These are phyloP conservation scores for Amblyornis subalaris DNA, from an alignment of 2,113 vertebrate species.

Conservation along the genomic window DNA sequence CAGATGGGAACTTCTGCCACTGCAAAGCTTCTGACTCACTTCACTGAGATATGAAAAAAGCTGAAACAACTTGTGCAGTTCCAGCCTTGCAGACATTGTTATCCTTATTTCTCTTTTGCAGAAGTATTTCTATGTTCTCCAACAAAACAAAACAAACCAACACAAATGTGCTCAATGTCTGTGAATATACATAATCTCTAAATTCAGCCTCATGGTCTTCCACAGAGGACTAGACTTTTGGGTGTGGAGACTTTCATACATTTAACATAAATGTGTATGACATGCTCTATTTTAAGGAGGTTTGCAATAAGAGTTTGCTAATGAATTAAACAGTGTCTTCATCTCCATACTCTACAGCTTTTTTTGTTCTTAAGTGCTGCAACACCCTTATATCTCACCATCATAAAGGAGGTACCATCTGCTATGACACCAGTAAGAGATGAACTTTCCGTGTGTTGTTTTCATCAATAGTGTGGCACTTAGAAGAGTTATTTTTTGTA, in stretches of 20 bases:
- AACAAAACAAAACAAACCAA: neutral
- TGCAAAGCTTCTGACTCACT: neutral
- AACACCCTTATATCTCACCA: neutral
- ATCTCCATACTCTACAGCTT: neutral
- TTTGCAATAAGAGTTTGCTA: neutral
- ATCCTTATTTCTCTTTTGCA: neutral
- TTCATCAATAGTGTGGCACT: neutral
- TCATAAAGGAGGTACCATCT: constrained; percentile 8
- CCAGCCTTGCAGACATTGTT: neutral
- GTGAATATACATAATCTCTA: neutral
- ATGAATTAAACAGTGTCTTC: constrained; percentile 29
- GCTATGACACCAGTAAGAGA: neutral
- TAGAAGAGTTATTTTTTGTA: neutral
- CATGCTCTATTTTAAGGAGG: neutral
- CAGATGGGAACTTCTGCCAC: neutral
- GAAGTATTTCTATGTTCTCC: neutral
- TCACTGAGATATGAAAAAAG: neutral
- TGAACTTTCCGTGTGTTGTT: constrained; percentile 16
- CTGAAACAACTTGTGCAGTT: rapidly evolving
- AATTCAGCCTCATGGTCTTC: neutral
- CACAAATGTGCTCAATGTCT: neutral
- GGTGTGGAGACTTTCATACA: neutral
- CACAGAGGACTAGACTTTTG: neutral
- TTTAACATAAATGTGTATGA: neutral
- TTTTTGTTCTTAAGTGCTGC: neutral